A percentile compares a stretch with the other conserved stretches of the same genome.
Conservation (phyloP, 53 echinoderm and acorn worm genomes). For the Actinopyga echinites region DNA sequence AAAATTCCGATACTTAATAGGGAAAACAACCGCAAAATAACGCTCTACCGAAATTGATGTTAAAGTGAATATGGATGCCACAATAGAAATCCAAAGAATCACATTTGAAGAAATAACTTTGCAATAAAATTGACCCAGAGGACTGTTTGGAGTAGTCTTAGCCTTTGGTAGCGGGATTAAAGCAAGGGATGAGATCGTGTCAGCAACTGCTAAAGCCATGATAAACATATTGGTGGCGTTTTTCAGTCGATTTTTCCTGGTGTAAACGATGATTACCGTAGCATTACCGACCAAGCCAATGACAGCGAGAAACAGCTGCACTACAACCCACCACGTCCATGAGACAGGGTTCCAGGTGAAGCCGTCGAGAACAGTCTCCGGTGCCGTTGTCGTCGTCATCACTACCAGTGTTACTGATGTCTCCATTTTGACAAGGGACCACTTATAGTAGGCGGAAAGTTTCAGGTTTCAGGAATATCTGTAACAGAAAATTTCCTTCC, state of each 20-base stretch:
- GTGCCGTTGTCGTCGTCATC: too few species aligned
- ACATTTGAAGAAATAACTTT: slow-evolving; percentile 64
- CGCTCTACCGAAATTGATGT: slow-evolving; percentile 79
- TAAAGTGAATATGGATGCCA: slow-evolving; percentile 73
- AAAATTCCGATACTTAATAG: slow-evolving; percentile 59
- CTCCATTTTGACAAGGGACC: too few species aligned
- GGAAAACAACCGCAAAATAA: slow-evolving; percentile 77
- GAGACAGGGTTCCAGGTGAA: slow-evolving; percentile 4
- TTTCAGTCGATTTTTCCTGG: slow-evolving; percentile 48
- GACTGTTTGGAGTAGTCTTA: slow-evolving; percentile 27
- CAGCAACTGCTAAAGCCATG: slow-evolving; percentile 75
- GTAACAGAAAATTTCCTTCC: too few species aligned
- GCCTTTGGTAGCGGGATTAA: slow-evolving; percentile 67
- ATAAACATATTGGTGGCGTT: slow-evolving; percentile 76
- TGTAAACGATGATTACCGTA: slow-evolving; percentile 76
- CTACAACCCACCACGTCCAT: slow-evolving; percentile 64
- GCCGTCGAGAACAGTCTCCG: too few species aligned
- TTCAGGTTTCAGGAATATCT: too few species aligned
- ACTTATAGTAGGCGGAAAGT: too few species aligned
- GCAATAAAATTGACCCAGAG: slow-evolving; percentile 77
- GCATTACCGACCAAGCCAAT: slow-evolving; percentile 77
- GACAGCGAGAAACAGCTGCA: slow-evolving; percentile 65
- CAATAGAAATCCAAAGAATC: slow-evolving; percentile 88
- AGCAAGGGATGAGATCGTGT: slow-evolving; percentile 74
- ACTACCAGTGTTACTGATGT: too few species aligned